Evolutionary conservation across 2,113 vertebrate species (phyloP).

Genomic region (Cyprinus carpio): DNA sequence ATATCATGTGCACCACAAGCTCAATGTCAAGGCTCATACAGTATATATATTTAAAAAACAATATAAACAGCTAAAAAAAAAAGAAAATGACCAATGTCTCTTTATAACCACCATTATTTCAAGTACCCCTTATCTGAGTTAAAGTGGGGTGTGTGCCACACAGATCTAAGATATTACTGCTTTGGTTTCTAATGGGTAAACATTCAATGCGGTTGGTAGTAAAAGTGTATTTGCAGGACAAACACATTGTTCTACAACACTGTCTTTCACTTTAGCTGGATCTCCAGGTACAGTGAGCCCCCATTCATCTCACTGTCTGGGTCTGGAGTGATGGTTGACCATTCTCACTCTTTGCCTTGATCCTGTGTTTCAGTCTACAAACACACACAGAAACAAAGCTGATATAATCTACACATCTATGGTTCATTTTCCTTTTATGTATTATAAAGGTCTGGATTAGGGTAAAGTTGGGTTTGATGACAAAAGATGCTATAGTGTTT

Average conservation of each 20-base stretch:
- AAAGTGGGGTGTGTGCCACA: not conserved
- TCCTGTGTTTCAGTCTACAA: constrained; percentile 53
- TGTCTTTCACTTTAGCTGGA: not conserved
- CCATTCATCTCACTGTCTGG: constrained; percentile 57
- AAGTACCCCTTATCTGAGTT: constrained; percentile 4
- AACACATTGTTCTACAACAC: constrained; percentile 6
- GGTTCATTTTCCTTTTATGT: not conserved
- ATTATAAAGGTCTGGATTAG: not conserved
- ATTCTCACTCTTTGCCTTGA: constrained; percentile 60
- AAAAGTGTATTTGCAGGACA: not conserved
- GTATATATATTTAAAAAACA: constrained; percentile 4
- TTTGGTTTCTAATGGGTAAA: constrained; percentile 12
- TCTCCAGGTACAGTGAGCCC: not conserved
- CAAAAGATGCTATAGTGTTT: not conserved
- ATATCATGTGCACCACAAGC: constrained; percentile 56
- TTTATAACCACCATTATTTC: constrained; percentile 49
- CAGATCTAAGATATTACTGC: not conserved
- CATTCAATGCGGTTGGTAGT: not conserved
- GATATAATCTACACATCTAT: not conserved
- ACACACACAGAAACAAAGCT: not conserved
- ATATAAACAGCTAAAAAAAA: constrained; percentile 31
- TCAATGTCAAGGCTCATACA: constrained; percentile 36
- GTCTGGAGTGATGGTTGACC: constrained; percentile 63
- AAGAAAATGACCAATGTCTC: constrained; percentile 18
- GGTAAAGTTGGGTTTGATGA: not conserved